Evolutionary conservation across 2,888 invertebrate genomes (phyloP).

Genomic region (Oxyteleia sp.): DNA sequence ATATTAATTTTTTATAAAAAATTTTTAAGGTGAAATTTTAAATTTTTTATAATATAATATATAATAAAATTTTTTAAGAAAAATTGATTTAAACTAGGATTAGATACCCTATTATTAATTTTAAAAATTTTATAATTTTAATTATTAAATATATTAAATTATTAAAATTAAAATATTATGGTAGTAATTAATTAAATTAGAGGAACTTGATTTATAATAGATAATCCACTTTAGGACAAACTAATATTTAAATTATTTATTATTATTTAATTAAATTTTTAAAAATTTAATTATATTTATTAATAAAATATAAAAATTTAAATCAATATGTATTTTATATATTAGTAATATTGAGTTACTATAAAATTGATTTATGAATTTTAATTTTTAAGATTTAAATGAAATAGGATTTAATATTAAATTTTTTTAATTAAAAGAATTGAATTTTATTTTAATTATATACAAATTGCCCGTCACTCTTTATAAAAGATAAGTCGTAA

Average conservation of each 20-base stretch:
- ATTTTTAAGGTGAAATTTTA: slow-evolving; percentile 87
- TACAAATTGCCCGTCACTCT: slow-evolving; percentile 93
- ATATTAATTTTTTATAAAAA: slow-evolving; percentile 86
- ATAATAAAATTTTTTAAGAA: slow-evolving; percentile 87
- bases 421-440: slow-evolving; percentile 89
- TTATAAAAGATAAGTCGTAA: slow-evolving; percentile 86
- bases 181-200: slow-evolving; percentile 62
- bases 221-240: slow-evolving; percentile 54
- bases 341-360: slow-evolving; percentile 91
- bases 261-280: slow-evolving; percentile 78
- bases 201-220: slow-evolving; percentile 62
- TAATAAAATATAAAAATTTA: slow-evolving; percentile 88
- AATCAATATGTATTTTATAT: slow-evolving; percentile 90
- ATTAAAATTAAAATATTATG: slow-evolving; percentile 85
- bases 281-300: slow-evolving; percentile 89
- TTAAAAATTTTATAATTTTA: slow-evolving; percentile 88
- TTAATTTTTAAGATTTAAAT: slow-evolving; percentile 91
- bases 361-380: slow-evolving; percentile 89
- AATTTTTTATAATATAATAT: too few species aligned
- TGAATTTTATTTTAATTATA: slow-evolving; percentile 81
- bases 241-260: slow-evolving; percentile 70
- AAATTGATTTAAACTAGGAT: slow-evolving; percentile 86
- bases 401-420: slow-evolving; percentile 88
- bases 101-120: slow-evolving; percentile 88
- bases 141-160: slow-evolving; percentile 88